Evolutionary conservation across 2,113 vertebrate genomes (phyloP), one percentile per base, ranked within the genome.

Genomic region (Oxyruncus cristatus): DNA sequence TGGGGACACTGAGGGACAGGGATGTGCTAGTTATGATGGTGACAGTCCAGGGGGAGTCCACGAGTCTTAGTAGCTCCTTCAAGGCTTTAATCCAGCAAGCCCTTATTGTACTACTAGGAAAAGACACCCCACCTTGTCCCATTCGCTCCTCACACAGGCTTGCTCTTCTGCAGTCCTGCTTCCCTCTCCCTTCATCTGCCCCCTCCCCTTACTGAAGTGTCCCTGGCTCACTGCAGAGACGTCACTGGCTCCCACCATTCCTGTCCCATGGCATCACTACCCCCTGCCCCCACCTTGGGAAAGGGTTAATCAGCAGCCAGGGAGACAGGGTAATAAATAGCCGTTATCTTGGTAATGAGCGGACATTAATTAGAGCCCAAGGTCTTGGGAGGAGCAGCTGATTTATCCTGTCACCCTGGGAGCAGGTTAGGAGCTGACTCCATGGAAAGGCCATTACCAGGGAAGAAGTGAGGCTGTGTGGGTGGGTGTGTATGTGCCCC

Each of bases 311-410:
- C 97, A 98, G 97, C 97, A 98, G 98, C 96, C 92, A 95, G 94
- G 89, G 89, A 83, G 95, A 97, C 97, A 95, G 77, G 93, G 93
- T 95, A 98, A 98, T 98, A 98, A 98, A 98, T 98, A 95, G 96
- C 86, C 11, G 96, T 98, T 98, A 98, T 99, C 98, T 98, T 61
- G 93, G 97, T 98, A 98, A 98, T 98, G 98, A 98, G 98, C 95
- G 97, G 97, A 98, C 98, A 98, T 98, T 98, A 98, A 98, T 98
- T 98, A 98, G 97, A 96, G 92, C 98, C 96, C 97, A 98, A 99
- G 98, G 98, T 98, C 98, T 97, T 96, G 89, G 95, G 95, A 97
- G 97, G 97, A 94, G 77, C 58, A 80, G 81, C 74, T 98, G 98
- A 98, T 98, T 98, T 97, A 98, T 97, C 63, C 84, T 30, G 73